Evolutionary conservation across 2,797 vertebrate species (phyloP), one percentile per base, ranked within the genome.

Genomic region (Sarcophilus harrisii): DNA sequence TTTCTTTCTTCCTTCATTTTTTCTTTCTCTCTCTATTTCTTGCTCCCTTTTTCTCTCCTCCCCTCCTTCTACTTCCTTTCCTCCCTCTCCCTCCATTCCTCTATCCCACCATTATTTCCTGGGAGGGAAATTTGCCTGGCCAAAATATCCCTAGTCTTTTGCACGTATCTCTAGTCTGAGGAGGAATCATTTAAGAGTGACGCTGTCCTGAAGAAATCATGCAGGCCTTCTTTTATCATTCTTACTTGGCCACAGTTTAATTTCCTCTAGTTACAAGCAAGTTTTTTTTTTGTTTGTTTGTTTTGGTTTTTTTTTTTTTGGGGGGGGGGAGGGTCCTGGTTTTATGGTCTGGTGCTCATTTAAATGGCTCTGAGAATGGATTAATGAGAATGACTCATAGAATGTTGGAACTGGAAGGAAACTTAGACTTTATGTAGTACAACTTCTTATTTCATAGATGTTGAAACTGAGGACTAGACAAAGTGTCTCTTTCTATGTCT

Each of bases 141-240:
- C 73, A 87, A 93, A 95, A 55, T 30, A 91, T 45, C 12, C 57
- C 8, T 29, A 73, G 92, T 0, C 60, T 0, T 90, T 91, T 94
- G 91, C 91, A 11, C 66, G 92, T 95, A 57, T 66, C 58, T 96
- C 93, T 91, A 92, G 92, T 96, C 62, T 96, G 62, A 92, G 90
- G 57, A 90, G 91, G 91, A 81, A 30, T 21, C 10, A 9, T 3
- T 92, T 94, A 93, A 14, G 5, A 91, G 90, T 16, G 29, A 4
- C 21, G 94, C 89, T 29, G 57, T 58, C 66, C 55, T 59, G 45
- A 92, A 38, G 24, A 90, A 95, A 93, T 0, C 28, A 28, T 52
- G 6, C 45, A 59, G 58, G 62, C 21, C 45, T 11, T 21, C 95
- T 95, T 58, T 92, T 38, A 27, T 55, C 81, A 6, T 62, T n/a